These are phyloP conservation scores for Ctenomys sociabilis DNA, from an alignment of 2,113 vertebrate genomes.

Conservation along the genomic window DNA sequence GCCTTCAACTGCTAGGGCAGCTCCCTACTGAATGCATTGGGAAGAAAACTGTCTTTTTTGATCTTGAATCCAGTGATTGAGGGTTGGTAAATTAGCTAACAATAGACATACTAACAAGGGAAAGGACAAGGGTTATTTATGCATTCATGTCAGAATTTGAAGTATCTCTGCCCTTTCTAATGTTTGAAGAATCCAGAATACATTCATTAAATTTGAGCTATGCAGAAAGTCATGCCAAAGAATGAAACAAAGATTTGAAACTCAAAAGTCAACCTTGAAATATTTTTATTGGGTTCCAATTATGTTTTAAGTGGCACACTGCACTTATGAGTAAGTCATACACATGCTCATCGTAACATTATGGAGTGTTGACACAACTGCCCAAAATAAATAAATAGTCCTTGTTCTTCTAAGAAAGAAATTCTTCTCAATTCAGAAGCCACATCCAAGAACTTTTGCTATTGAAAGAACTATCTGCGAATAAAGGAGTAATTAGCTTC, in stretches of 20 bases:
- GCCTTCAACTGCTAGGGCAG: background rate
- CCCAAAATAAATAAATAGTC: slow-evolving; percentile 15
- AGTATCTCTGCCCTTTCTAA: background rate
- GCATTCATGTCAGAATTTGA: background rate
- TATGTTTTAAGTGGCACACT: slow-evolving; percentile 56
- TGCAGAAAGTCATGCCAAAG: background rate
- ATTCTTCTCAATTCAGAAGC: slow-evolving; percentile 42
- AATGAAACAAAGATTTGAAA: slow-evolving; percentile 12
- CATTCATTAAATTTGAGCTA: background rate
- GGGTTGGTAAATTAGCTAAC: background rate
- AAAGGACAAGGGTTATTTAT: background rate
- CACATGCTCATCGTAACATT: background rate
- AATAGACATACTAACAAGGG: background rate
- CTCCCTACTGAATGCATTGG: background rate
- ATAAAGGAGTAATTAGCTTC: background rate
- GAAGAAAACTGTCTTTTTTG: background rate
- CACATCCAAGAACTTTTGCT: background rate
- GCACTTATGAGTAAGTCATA: slow-evolving; percentile 25
- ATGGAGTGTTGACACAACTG: background rate
- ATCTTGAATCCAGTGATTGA: background rate
- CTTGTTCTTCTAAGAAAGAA: background rate
- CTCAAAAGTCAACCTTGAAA: slow-evolving; percentile 30
- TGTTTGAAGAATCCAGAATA: background rate
- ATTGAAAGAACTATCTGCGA: background rate
- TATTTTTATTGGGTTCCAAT: background rate